phyloP scores from a whole-genome alignment of 2,888 invertebrate species.

The Oscheius sp. region DNA sequence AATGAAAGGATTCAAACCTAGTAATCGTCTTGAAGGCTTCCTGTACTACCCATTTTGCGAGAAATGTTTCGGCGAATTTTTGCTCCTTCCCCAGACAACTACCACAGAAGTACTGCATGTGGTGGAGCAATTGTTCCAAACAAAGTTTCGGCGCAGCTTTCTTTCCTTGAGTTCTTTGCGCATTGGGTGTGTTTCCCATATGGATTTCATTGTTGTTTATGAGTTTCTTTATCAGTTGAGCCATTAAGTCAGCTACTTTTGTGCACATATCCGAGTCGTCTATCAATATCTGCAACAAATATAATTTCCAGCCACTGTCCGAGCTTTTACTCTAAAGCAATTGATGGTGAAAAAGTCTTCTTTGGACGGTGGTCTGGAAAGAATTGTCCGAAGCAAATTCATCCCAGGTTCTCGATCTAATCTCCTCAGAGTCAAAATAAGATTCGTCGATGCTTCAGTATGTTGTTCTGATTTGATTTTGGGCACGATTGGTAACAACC shows the following conservation, averaged over 20 bases:
- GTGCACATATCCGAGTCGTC: slow-evolving; percentile 82
- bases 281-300: slow-evolving; percentile 80
- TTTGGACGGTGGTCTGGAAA: slow-evolving; percentile 74
- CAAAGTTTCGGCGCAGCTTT: slow-evolving; percentile 22
- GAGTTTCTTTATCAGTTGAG: slow-evolving; percentile 70
- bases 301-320: background rate
- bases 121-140: slow-evolving; percentile 76
- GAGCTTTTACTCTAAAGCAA: slow-evolving; percentile 76
- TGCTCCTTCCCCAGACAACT: slow-evolving; percentile 71
- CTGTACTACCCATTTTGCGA: slow-evolving; percentile 41
- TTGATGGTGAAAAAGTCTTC: slow-evolving; percentile 89
- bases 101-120: slow-evolving; percentile 86
- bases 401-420: slow-evolving; percentile 79
- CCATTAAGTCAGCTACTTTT: slow-evolving; percentile 76
- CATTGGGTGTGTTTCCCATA: slow-evolving; percentile 2
- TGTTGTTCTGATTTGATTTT: slow-evolving; percentile 82
- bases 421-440: slow-evolving; percentile 84
- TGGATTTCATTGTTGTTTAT: slow-evolving; percentile 11
- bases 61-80: slow-evolving; percentile 41
- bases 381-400: slow-evolving; percentile 84
- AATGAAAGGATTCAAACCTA: background rate
- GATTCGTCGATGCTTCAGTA: slow-evolving; percentile 89
- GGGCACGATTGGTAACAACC: slow-evolving; percentile 47
- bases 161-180: slow-evolving; percentile 85
- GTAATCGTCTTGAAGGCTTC: slow-evolving; percentile 43